Evolutionary conservation across 2,113 vertebrate genomes (phyloP).

Genomic region (Cynoglossus semilaevis): DNA sequence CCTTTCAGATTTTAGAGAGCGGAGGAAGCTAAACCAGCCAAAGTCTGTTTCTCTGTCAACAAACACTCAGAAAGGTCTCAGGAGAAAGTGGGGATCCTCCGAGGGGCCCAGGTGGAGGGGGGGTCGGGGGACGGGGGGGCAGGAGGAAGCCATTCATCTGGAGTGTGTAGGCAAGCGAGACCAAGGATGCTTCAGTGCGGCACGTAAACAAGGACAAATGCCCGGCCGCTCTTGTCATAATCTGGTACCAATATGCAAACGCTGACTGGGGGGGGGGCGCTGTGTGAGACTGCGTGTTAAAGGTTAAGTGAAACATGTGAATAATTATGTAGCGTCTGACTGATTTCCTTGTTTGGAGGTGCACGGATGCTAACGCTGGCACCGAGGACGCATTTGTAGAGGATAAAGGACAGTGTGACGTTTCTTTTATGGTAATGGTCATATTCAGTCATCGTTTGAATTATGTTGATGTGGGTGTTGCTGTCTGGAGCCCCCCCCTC

Average conservation of each 20-base stretch:
- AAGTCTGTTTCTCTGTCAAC: conserved; percentile 74
- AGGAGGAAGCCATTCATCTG: conserved; percentile 63
- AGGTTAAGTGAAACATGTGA: conserved; percentile 76
- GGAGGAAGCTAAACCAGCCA: conserved; percentile 69
- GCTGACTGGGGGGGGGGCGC: conserved; percentile 47
- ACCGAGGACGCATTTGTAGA: conserved; percentile 42
- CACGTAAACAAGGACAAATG: conserved; percentile 69
- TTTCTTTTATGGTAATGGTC: conserved; percentile 47
- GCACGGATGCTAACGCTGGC: conserved; percentile 52
- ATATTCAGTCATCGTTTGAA: conserved; percentile 37
- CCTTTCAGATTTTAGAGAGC: conserved; percentile 72
- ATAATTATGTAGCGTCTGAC: conserved; percentile 65
- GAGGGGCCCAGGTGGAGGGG: not conserved
- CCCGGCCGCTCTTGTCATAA: conserved; percentile 54
- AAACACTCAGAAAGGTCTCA: conserved; percentile 74
- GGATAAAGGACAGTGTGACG: conserved; percentile 9
- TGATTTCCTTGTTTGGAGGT: conserved; percentile 61
- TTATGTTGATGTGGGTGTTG: conserved; percentile 57
- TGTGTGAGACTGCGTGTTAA: conserved; percentile 61
- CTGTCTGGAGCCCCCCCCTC: not conserved
- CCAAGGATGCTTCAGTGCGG: conserved; percentile 61
- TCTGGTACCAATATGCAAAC: conserved; percentile 55
- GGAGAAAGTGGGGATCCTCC: conserved; percentile 65
- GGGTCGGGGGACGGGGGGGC: conserved; percentile 34
- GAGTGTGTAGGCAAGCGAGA: conserved; percentile 60